Base-by-base conservation (phyloP, 2,888 invertebrate species). In the Napeogenes inachia region DNA sequence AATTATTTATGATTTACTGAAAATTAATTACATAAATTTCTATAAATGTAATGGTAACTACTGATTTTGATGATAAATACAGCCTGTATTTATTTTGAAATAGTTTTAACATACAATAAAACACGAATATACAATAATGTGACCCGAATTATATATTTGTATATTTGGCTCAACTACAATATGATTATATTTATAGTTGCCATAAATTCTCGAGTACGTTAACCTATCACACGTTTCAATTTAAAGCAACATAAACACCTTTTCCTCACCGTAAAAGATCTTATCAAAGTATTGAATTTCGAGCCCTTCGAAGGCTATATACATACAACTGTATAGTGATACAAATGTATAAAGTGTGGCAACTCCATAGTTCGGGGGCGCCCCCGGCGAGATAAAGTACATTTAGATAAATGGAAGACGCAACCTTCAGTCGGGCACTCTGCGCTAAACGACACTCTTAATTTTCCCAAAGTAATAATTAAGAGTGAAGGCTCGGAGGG, bases 401-500 rank as follows among this genome's bases (percentile, higher is more conserved):
- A 88, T 89, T 87, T 87, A 86, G 87, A 89, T 89, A 87, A 89
- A 89, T 87, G 87, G 85, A 83, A 79, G 79, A 80, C 79, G 76
- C 81, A 80, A 80, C 84, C 86, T 84, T 80, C 81, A 81, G 80
- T 77, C 80, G 83, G 85, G 85, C 84, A 85, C 89, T 88, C 80
- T 75, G 78, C 80, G 74, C 84, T 87, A 88, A 90, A 86, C 90
- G 91, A 89, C 90, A 89, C 81, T 88, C 91, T 91, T 91, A 91
- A 91, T 91, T 91, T 89, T 88, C 84, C 87, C 89, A 89, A 90
- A 90, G 91, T 91, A 90, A 90, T 91, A 91, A 91, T 91, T 90
- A 91, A 89, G 89, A 91, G 87, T 87, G 90, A 90, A 90, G 84
- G 83, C 80, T 82, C 80, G 80, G 78, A 81, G 84, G 85, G 79